Base-by-base conservation (phyloP, 2,113 vertebrate species). In the Xenus cinereus region DNA sequence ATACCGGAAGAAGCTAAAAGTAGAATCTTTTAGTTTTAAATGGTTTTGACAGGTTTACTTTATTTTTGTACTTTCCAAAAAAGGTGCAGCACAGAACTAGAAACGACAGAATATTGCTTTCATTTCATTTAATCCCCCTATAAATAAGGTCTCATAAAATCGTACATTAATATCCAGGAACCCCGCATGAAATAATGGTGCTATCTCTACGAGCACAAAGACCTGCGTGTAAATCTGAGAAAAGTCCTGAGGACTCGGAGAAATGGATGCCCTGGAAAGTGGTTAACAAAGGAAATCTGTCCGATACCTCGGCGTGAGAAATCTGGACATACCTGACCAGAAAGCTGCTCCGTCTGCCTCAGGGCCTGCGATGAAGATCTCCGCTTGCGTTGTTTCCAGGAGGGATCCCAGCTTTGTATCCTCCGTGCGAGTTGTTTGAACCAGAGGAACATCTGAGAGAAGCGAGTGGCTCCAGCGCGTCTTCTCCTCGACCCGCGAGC, bases 351-450 rank as follows among this genome's bases (percentile, higher is more conserved):
- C 50, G 16, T 45, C 37, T 80, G n/a, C 54, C 37, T 37, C 4
- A 0, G 30, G 27, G 10, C 50, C 67, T 48, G 30, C 3, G 1
- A 30, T 17, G 39, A 73, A 68, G 20, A 69, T 54, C 45, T 78
- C 27, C 35, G 22, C 60, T 59, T 20, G 20, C 0, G 1, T 33
- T 35, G 17, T 86, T 69, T 85, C 63, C 48, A 57, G 33, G 18
- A 62, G 28, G 20, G 7, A 86, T 12, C 39, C 33, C 32, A 26
- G 57, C 24, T 81, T 85, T 0, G 0, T 12, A 15, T 14, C 63
- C 10, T 81, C 59, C 4, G 1, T 32, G 27, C 0, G 5, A 39
- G 22, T 30, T 2, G 0, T 71, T 80, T 35, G 64, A 41, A 46
- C 13, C 28, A 22, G 39, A 64, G 35, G 45, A 79, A 59, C 10